A percentile compares a stretch with the other conserved stretches of the same genome.
phyloP scores from a whole-genome alignment of 2,113 vertebrate species.

The Dromaius novaehollandiae region DNA sequence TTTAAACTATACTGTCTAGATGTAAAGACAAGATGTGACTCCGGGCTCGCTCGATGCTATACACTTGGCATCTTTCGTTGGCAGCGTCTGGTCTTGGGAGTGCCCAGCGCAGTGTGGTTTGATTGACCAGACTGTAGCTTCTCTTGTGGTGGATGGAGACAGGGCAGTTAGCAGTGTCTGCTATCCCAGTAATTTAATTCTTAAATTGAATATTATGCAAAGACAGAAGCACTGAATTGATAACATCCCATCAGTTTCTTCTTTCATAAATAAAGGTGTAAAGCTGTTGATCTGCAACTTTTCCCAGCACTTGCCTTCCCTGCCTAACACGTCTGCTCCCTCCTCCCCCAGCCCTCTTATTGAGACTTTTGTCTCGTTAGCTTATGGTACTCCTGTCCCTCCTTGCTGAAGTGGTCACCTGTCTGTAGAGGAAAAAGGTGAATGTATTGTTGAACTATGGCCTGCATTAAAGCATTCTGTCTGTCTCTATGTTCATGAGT shows the following conservation, averaged over 20 bases:
- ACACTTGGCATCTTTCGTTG: neutral
- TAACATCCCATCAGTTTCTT: neutral
- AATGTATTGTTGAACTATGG: neutral
- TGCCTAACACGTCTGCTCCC: neutral
- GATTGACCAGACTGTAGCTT: neutral
- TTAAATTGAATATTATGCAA: neutral
- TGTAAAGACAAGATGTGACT: neutral
- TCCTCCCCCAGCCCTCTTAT: neutral
- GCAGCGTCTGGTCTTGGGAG: neutral
- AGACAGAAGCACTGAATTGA: neutral
- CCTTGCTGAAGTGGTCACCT: neutral
- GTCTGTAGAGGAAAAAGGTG: neutral
- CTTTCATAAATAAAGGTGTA: neutral
- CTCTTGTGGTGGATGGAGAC: neutral
- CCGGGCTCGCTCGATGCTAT: neutral
- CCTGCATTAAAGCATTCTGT: neutral
- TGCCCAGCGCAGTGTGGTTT: neutral
- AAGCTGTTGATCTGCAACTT: neutral
- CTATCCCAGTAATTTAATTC: neutral
- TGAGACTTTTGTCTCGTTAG: neutral
- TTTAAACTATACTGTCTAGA: neutral
- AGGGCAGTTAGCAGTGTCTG: neutral
- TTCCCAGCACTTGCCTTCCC: neutral
- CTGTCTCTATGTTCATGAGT: neutral
- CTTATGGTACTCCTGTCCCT: neutral